Evolutionary conservation across 2,113 vertebrate species (phyloP).

Genomic region (Bombycilla garrulus): DNA sequence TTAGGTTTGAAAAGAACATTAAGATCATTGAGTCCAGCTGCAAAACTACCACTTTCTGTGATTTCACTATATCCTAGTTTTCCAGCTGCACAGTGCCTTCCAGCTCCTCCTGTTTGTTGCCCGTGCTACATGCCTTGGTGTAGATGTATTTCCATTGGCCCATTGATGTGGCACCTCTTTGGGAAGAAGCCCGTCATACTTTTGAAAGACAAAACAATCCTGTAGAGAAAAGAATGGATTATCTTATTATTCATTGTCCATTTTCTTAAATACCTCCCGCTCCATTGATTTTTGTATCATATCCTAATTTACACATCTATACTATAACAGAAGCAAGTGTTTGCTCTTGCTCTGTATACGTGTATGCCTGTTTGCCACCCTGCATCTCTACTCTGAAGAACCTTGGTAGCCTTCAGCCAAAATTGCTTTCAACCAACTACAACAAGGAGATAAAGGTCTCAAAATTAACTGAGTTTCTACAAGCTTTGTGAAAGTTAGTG

Average conservation of each 20-base stretch:
- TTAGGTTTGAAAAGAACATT: background rate
- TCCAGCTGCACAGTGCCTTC: background rate
- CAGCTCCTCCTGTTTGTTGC: background rate
- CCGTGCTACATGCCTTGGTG: background rate
- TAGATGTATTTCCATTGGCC: background rate
- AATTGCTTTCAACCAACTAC: background rate
- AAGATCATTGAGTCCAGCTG: background rate
- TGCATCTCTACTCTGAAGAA: background rate
- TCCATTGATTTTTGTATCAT: background rate
- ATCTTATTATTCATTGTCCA: background rate
- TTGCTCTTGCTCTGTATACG: background rate
- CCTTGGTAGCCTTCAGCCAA: background rate
- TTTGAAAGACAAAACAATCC: background rate
- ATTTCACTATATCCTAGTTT: background rate
- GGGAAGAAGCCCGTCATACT: background rate
- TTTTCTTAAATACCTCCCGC: background rate
- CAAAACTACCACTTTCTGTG: background rate
- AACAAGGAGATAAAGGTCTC: background rate
- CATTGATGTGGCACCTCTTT: background rate
- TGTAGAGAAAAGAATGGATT: background rate
- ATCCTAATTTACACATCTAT: background rate
- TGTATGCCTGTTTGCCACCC: background rate
- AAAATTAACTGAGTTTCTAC: background rate
- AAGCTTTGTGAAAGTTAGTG: background rate
- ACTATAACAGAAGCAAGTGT: background rate